Evolutionary conservation across 2,797 vertebrate species (phyloP).

Genomic region (Hoplostethus mediterraneus): DNA sequence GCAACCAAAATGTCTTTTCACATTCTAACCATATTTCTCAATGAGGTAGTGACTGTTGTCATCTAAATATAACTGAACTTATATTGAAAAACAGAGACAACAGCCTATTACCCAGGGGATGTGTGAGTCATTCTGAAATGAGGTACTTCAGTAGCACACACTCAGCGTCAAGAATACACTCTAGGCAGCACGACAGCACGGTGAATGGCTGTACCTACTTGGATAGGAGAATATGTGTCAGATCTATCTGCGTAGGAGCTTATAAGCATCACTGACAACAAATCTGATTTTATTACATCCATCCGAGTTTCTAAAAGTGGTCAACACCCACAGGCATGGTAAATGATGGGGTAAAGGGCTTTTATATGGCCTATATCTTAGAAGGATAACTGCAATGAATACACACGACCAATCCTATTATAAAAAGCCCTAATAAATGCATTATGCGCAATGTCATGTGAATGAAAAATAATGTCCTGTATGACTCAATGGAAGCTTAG

Average conservation of each 20-base stretch:
- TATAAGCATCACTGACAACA: constrained; percentile 13
- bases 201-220: background rate
- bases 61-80: constrained; percentile 23
- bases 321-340: background rate
- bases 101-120: background rate
- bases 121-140: constrained; percentile 51
- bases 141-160: constrained; percentile 36
- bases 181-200: constrained; percentile 5
- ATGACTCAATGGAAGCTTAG: no score
- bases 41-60: background rate
- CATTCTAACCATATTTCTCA: constrained; percentile 13
- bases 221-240: constrained; percentile 2
- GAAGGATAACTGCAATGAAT: background rate
- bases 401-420: no score
- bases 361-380: background rate
- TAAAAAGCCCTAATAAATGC: background rate
- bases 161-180: constrained; percentile 26
- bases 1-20: background rate
- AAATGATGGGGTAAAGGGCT: background rate
- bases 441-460: background rate
- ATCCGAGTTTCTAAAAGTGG: constrained; percentile 12
- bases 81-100: constrained; percentile 18
- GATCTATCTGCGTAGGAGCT: background rate
- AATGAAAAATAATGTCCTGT: no score
- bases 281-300: background rate